Conservation (phyloP, 37 sponge, comb jelly and placozoan genomes). For the Geodia barretti region DNA sequence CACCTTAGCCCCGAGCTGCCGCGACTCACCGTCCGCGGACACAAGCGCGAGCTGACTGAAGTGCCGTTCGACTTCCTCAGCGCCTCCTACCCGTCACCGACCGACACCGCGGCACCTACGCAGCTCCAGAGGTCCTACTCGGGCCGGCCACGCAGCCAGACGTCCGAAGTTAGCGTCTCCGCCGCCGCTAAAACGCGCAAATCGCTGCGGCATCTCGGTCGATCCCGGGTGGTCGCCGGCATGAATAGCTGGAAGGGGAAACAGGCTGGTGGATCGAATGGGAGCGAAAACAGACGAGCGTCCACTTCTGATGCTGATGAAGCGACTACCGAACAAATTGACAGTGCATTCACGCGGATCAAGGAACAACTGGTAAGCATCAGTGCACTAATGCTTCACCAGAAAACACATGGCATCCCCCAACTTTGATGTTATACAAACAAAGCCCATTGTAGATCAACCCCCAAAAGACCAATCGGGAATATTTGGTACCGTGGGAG, state of each 20-base stretch:
- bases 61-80: not conserved
- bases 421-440: too few relatives aligned
- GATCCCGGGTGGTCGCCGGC: not conserved
- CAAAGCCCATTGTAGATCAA: too few relatives aligned
- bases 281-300: not conserved
- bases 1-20: not conserved
- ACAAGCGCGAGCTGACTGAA: not conserved
- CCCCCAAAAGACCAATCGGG: too few relatives aligned
- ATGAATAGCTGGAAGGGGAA: not conserved
- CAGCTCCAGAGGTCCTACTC: not conserved
- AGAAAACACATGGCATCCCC: too few relatives aligned
- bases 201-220: not conserved
- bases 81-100: not conserved
- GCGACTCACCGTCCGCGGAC: not conserved
- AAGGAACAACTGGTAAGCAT: slow-evolving; percentile 39
- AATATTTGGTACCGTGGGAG: too few relatives aligned
- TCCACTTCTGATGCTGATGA: not conserved
- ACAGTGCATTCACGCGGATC: slow-evolving; percentile 40
- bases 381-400: too few relatives aligned
- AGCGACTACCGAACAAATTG: slow-evolving; percentile 27
- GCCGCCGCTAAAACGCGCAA: not conserved
- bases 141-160: slow-evolving; percentile 5
- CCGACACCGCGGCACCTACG: not conserved
- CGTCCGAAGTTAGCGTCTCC: not conserved
- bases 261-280: not conserved